These are phyloP conservation scores for Rafetus swinhoei DNA, from an alignment of 2,113 vertebrate species.

Conservation along the genomic window DNA sequence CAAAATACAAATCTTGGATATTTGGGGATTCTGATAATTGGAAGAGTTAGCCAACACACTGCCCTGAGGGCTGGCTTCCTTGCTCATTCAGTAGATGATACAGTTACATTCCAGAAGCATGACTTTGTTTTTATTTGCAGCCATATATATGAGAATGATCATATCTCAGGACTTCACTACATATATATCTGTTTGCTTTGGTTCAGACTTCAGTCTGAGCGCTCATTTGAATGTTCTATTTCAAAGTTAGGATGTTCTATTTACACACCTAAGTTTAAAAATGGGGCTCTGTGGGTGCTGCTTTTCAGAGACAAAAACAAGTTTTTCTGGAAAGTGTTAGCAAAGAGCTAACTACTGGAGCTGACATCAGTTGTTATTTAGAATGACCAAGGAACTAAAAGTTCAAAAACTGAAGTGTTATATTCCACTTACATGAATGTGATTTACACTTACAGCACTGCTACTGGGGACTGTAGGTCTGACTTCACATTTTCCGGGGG, in stretches of 20 bases:
- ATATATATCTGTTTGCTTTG: not conserved
- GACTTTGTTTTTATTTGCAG: accelerated
- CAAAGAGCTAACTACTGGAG: not conserved
- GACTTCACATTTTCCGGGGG: not conserved
- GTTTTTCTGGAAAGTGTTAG: not conserved
- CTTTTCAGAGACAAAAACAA: conserved; percentile 9
- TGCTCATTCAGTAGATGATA: not conserved
- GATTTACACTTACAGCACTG: not conserved
- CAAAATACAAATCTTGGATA: not conserved
- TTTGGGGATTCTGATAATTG: not conserved
- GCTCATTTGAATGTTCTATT: not conserved
- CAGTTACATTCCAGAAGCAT: not conserved
- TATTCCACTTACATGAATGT: not conserved
- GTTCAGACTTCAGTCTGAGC: not conserved
- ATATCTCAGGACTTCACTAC: not conserved
- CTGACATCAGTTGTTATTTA: not conserved
- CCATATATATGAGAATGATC: not conserved
- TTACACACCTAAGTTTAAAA: not conserved
- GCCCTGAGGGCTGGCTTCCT: not conserved
- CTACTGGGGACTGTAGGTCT: not conserved
- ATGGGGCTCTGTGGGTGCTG: not conserved
- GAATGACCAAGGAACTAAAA: not conserved
- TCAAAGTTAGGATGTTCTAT: not conserved
- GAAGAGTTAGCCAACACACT: not conserved
- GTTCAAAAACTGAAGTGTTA: not conserved